Conservation (phyloP, 2,888 invertebrate species). For the Phortica okadai region DNA sequence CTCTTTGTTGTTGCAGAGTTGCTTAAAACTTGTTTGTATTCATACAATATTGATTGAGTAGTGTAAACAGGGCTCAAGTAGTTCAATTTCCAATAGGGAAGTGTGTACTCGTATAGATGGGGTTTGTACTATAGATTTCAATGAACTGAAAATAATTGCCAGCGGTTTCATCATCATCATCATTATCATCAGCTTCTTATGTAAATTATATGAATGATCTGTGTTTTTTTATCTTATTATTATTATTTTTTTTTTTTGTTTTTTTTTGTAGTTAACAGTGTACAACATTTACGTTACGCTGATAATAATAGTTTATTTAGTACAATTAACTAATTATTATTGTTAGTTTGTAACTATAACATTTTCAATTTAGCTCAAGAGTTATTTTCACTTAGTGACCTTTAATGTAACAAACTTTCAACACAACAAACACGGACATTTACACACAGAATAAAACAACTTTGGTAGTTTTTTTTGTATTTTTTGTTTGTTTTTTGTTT, state of each 20-base stretch:
- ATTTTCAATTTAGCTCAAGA: not conserved
- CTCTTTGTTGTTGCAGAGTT: not conserved
- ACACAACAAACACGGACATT: not conserved
- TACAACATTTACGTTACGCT: not conserved
- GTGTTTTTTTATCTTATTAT: not conserved
- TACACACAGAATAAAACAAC: not conserved
- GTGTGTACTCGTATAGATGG: not conserved
- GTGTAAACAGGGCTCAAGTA: not conserved
- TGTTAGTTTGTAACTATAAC: not conserved
- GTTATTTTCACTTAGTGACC: not conserved
- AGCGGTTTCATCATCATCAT: not conserved
- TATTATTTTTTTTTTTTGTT: too few species aligned
- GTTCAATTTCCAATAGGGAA: not conserved
- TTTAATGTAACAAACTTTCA: not conserved
- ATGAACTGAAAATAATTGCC: not conserved
- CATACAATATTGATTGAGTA: not conserved
- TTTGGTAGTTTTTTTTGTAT: not conserved
- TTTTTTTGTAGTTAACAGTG: not conserved
- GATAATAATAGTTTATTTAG: not conserved
- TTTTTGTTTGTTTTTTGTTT: too few species aligned
- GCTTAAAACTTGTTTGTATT: not conserved
- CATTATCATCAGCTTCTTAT: not conserved
- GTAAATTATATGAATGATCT: not conserved
- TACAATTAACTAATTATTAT: not conserved
- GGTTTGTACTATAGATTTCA: slow-evolving; percentile 13